phyloP scores from a whole-genome alignment of 2,888 invertebrate species.

The Sphecodes monilicornis region DNA sequence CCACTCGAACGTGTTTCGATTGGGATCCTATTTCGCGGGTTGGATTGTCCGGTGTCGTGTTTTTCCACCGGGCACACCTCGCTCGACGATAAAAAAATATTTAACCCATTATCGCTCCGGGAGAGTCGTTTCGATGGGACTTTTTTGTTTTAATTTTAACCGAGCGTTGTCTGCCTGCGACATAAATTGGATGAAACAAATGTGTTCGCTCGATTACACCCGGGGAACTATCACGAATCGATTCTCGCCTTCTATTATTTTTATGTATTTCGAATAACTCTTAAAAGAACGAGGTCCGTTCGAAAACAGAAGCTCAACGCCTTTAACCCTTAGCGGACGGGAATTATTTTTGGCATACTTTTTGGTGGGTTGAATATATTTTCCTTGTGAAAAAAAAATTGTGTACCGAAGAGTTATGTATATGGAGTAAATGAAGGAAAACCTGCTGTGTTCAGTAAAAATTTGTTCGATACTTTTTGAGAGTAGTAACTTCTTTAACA shows the following conservation, averaged over 20 bases:
- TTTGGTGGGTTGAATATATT: no score
- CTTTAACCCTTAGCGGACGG: no score
- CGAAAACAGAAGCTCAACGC: no score
- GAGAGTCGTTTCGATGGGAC: background rate
- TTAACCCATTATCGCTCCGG: background rate
- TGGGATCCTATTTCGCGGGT: background rate
- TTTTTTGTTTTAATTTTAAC: constrained; percentile 3
- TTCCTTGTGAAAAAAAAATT: no score
- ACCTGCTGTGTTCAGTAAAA: no score
- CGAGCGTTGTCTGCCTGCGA: background rate
- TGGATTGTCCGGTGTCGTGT: constrained; percentile 1
- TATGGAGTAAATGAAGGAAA: no score
- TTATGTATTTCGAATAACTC: rapidly evolving
- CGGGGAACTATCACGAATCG: background rate
- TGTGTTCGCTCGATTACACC: background rate
- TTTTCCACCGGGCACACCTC: background rate
- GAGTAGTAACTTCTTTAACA: no score
- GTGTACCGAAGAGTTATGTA: no score
- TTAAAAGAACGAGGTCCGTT: background rate
- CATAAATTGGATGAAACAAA: background rate
- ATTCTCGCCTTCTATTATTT: background rate
- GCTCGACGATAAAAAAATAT: constrained; percentile 11
- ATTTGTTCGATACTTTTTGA: no score
- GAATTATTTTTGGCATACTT: no score
- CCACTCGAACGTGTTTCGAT: constrained; percentile 12